Evolutionary conservation across 2,797 vertebrate species (phyloP).

Genomic region (Odontamblyopus rebecca): DNA sequence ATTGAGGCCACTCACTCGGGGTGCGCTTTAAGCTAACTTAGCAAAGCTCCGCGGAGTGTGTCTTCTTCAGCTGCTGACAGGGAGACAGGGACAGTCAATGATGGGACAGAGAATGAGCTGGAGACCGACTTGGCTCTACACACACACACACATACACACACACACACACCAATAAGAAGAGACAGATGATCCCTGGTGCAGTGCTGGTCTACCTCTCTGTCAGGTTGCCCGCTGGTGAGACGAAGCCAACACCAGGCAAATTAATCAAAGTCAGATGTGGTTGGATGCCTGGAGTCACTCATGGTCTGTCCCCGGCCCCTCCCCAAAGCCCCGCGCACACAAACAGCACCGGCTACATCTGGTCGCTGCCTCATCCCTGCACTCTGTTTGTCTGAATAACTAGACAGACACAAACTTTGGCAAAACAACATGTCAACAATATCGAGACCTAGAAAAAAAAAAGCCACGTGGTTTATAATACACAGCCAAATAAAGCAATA

Average conservation of each 20-base stretch:
- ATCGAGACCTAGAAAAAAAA: not conserved
- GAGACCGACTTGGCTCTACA: slow-evolving; percentile 8
- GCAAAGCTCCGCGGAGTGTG: slow-evolving; percentile 71
- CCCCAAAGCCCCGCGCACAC: slow-evolving; percentile 34
- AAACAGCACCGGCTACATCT: slow-evolving; percentile 51
- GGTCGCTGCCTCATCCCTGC: slow-evolving; percentile 1
- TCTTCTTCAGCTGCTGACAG: slow-evolving; percentile 72
- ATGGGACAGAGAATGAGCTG: slow-evolving; percentile 19
- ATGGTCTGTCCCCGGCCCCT: slow-evolving; percentile 86
- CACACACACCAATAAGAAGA: slow-evolving; percentile 19
- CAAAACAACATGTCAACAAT: slow-evolving; percentile 11
- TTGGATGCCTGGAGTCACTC: slow-evolving; percentile 91
- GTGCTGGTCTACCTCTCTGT: slow-evolving; percentile 85
- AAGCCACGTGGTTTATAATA: not conserved
- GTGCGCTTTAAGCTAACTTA: slow-evolving; percentile 68
- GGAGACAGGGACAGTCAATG: slow-evolving; percentile 23
- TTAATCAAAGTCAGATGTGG: slow-evolving; percentile 99
- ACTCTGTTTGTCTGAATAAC: slow-evolving; percentile 6
- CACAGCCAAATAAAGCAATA: not conserved
- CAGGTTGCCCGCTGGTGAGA: slow-evolving; percentile 84
- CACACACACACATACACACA: not conserved
- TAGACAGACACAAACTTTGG: not conserved
- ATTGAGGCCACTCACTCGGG: slow-evolving; percentile 37
- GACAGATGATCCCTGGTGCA: slow-evolving; percentile 66
- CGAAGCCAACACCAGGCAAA: slow-evolving; percentile 86